phyloP scores from a whole-genome alignment of 2,113 vertebrate species.

The Dicrurus megarhynchus region DNA sequence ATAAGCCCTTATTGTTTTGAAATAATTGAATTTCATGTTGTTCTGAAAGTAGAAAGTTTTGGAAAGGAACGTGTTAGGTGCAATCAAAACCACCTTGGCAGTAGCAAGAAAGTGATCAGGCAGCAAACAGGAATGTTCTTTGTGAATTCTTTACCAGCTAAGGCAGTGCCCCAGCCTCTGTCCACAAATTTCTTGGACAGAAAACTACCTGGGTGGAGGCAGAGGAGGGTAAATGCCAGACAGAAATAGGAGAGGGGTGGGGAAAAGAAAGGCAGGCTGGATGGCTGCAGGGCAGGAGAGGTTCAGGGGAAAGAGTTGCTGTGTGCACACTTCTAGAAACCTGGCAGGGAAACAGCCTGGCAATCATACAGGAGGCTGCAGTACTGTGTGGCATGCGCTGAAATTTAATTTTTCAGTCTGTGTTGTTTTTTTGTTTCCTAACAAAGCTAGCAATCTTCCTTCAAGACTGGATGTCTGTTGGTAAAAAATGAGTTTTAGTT shows the following conservation, averaged over 20 bases:
- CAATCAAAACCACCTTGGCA: not conserved
- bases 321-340: accelerated
- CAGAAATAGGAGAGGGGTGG: accelerated
- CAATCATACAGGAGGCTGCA: no score
- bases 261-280: not conserved
- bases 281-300: not conserved
- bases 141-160: not conserved
- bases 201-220: not conserved
- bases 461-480: not conserved
- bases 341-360: not conserved
- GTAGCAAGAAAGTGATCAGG: not conserved
- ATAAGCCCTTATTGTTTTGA: not conserved
- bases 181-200: not conserved
- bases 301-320: accelerated
- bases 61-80: not conserved
- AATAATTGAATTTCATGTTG: not conserved
- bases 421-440: not conserved
- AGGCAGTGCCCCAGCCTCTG: not conserved
- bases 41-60: not conserved
- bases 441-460: not conserved
- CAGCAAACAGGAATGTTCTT: not conserved
- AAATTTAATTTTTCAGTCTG: not conserved
- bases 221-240: not conserved
- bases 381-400: accelerated
- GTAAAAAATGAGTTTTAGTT: not conserved